Evolutionary conservation across 2,888 invertebrate genomes (phyloP).

Genomic region (Leptinotarsa peninsularis): DNA sequence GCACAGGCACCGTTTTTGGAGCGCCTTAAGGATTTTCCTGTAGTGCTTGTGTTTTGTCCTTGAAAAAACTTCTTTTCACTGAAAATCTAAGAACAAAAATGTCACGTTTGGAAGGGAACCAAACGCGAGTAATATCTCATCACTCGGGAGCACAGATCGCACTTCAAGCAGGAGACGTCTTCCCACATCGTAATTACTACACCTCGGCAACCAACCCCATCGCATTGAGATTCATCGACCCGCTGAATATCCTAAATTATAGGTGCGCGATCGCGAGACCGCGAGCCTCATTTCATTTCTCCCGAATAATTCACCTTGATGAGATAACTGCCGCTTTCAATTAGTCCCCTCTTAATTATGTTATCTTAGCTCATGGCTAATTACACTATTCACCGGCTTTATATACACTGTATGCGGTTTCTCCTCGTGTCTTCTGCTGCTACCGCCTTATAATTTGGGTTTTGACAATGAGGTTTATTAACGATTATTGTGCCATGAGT

Average conservation of each 20-base stretch:
- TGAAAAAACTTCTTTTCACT: too few species aligned
- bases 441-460: conserved; percentile 27
- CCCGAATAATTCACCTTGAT: conserved; percentile 62
- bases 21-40: too few species aligned
- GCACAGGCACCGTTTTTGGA: too few species aligned
- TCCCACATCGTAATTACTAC: conserved; percentile 59
- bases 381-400: conserved; percentile 56
- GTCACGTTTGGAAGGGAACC: neutral
- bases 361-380: conserved; percentile 59
- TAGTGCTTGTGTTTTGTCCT: too few species aligned
- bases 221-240: conserved; percentile 45
- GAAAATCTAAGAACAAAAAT: neutral
- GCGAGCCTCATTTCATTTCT: conserved; percentile 47
- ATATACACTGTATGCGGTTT: conserved; percentile 33
- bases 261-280: conserved; percentile 51
- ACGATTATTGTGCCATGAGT: neutral
- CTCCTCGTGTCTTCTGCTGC: conserved; percentile 28
- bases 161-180: conserved; percentile 33
- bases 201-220: conserved; percentile 61
- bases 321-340: conserved; percentile 63
- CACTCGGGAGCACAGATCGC: neutral
- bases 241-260: conserved; percentile 61
- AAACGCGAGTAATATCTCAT: neutral
- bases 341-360: conserved; percentile 60
- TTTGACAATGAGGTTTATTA: conserved; percentile 20